Percentiles rank a stretch among this genome's conserved stretches.
Evolutionary conservation across 1,140 invertebrate species (phyloP).

Genomic region (Lepidurus couesii): DNA sequence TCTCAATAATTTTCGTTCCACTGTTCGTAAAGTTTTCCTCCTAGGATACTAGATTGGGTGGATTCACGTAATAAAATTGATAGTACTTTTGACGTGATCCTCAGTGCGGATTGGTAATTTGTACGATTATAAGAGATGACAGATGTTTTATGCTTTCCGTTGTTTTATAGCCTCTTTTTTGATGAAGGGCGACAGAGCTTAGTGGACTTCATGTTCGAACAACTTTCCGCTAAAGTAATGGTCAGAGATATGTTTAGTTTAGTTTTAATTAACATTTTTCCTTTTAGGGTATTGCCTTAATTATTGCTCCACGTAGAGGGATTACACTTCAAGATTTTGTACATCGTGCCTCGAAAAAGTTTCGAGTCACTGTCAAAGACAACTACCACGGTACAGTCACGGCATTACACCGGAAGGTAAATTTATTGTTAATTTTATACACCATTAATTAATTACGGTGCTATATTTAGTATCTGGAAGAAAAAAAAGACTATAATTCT

Average conservation of each 20-base stretch:
- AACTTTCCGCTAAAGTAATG: slow-evolving; percentile 51
- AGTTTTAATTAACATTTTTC: slow-evolving; percentile 28
- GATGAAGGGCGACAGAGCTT: slow-evolving; percentile 67
- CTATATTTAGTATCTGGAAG: background rate
- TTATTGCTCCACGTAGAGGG: slow-evolving; percentile 70
- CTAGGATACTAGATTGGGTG: slow-evolving; percentile 43
- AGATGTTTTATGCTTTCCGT: background rate
- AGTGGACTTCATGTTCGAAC: slow-evolving; percentile 61
- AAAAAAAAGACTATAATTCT: slow-evolving; percentile 25
- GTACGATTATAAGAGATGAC: background rate
- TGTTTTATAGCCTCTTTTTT: slow-evolving; percentile 59
- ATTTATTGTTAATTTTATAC: background rate
- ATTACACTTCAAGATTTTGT: slow-evolving; percentile 64
- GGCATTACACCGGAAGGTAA: slow-evolving; percentile 25
- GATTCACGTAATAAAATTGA: slow-evolving; percentile 37
- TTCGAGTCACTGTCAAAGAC: slow-evolving; percentile 26
- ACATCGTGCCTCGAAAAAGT: slow-evolving; percentile 38
- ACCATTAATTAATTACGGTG: background rate
- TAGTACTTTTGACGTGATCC: slow-evolving; percentile 58
- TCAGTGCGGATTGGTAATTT: slow-evolving; percentile 65
- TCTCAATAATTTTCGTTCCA: slow-evolving; percentile 33
- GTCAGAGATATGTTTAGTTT: background rate
- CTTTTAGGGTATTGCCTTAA: slow-evolving; percentile 56
- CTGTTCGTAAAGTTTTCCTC: slow-evolving; percentile 31
- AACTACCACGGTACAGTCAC: slow-evolving; percentile 25